Evolutionary conservation across 1,140 invertebrate genomes (phyloP), one percentile per base, ranked within the genome.

Genomic region (Littorina saxatilis): DNA sequence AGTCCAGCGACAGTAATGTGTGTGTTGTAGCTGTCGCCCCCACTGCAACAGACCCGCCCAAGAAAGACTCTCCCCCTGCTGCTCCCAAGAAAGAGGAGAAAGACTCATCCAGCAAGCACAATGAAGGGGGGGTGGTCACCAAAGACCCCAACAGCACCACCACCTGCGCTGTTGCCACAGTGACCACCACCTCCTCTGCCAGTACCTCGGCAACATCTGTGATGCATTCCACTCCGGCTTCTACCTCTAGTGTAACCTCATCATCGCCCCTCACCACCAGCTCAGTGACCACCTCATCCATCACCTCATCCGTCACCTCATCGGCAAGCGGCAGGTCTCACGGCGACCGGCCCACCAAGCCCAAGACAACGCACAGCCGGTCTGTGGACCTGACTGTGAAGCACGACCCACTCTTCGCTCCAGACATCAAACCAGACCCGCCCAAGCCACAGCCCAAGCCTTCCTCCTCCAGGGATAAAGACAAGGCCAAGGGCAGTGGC

Each of bases 321-420:
- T 40, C 78, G n/a, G 50, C 50, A 11, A 29, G 39, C 20, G 78
- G 74, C 17, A 82, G 52, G 20, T 63, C 83, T 20, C 81, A 81
- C 29, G 79, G 63, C 43, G 81, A 83, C 20, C 50, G 35, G 9
- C 32, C 75, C 2, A 58, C 43, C 73, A 83, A 70, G 29, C n/a
- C 72, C n/a, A 66, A 55, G 50, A 77, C 83, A 32, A 79, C 61
- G n/a, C 86, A 87, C 43, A 83, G 29, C 73, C 82, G 83, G 17
- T 84, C 80, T 32, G 47, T 75, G 43, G 78, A 81, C 29, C 61
- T 74, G 29, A 52, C 32, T 78, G 76, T 79, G 27, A 84, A 79
- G 55, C 76, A 78, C 35, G 83, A 84, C 23, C 72, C 83, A 35
- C 50, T 84, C 13, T 84, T 84, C 78, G 80, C 83, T 17, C 83